phyloP scores from a whole-genome alignment of 1,140 invertebrate species.

The Mesaphorura yosii region DNA sequence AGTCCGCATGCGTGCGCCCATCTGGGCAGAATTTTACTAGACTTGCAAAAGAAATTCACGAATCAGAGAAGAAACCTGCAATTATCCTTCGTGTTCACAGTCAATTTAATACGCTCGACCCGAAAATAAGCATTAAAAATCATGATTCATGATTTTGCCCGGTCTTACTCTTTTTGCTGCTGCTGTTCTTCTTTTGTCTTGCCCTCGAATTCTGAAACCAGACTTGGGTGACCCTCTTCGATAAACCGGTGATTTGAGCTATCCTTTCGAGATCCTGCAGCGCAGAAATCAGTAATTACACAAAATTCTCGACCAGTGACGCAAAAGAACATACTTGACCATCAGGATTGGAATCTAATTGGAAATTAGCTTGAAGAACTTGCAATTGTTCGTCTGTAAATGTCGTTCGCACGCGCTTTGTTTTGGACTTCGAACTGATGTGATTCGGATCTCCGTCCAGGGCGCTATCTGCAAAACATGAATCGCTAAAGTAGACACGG shows the following conservation, averaged over 20 bases:
- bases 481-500: no score
- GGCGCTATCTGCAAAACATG: conserved; percentile 19
- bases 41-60: not conserved
- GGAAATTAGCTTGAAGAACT: conserved; percentile 54
- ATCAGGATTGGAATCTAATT: conserved; percentile 56
- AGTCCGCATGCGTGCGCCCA: not conserved
- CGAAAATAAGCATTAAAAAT: not conserved
- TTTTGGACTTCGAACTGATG: conserved; percentile 37
- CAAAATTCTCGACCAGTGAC: no score
- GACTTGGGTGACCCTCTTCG: conserved; percentile 68
- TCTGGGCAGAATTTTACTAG: conserved; percentile 11
- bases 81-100: not conserved
- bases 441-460: conserved; percentile 23
- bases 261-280: conserved; percentile 51
- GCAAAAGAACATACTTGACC: conserved; percentile 41
- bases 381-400: conserved; percentile 58
- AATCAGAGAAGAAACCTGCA: not conserved
- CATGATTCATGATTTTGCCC: not conserved
- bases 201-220: conserved; percentile 99
- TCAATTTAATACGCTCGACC: not conserved
- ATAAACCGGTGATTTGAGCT: conserved; percentile 52
- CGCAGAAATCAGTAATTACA: not conserved
- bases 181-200: conserved; percentile 81
- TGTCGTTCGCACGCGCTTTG: conserved; percentile 54
- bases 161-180: conserved; percentile 21